Conservation (phyloP, 2,113 vertebrate species). For the Phainopepla nitens region DNA sequence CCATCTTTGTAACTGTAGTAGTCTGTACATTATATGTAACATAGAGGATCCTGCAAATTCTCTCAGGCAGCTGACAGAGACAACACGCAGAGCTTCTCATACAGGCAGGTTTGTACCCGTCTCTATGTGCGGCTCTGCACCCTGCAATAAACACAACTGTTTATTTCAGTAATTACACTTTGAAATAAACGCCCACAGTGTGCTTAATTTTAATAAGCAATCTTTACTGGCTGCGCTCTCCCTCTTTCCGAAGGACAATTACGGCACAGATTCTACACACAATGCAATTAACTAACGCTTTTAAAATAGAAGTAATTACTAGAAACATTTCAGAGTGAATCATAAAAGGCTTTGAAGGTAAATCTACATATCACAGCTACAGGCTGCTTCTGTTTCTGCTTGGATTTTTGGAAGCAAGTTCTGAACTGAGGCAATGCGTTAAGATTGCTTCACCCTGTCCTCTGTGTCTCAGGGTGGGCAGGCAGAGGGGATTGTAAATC, state of each 20-base stretch:
- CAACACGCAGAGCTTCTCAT: conserved; percentile 31
- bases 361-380: conserved; percentile 33
- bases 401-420: conserved; percentile 6
- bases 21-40: not conserved
- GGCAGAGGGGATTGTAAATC: not conserved
- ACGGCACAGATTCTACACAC: conserved; percentile 28
- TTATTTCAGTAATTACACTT: conserved; percentile 70
- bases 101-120: conserved; percentile 57
- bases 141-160: conserved; percentile 65
- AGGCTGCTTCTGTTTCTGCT: not conserved
- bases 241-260: conserved; percentile 58
- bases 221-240: conserved; percentile 47
- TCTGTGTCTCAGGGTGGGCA: not conserved
- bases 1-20: not conserved
- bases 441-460: not conserved
- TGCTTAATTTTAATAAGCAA: conserved; percentile 59
- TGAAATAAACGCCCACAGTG: conserved; percentile 62
- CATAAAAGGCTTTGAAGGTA: conserved; percentile 56
- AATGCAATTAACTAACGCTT: conserved; percentile 53
- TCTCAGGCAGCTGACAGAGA: conserved; percentile 12
- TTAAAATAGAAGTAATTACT: conserved; percentile 63
- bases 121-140: conserved; percentile 25
- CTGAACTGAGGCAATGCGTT: not conserved
- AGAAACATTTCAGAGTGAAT: conserved; percentile 47
- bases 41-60: conserved; percentile 37